Base-by-base conservation (phyloP, 2,797 vertebrate genomes). In the Manis pentadactyla region DNA sequence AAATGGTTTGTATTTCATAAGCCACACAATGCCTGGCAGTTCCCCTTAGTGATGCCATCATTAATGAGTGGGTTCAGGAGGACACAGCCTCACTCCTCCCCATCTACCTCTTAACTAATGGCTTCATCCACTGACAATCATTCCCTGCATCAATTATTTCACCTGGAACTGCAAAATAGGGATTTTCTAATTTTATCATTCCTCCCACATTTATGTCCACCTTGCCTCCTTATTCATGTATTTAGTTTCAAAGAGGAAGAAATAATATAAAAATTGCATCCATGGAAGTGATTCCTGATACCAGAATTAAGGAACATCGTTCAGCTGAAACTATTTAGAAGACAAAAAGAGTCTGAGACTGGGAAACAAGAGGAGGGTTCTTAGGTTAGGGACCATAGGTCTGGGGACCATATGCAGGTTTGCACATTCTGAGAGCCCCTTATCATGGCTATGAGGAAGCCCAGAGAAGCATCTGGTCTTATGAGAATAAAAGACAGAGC, bases 221-320 rank as follows among this genome's bases (percentile, higher is more conserved):
- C 49, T 57, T 23, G 14, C 66, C n/a, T 83, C 17, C 73, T 85
- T 63, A 61, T 12, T 31, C 0, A 57, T 19, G 25, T 81, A 84
- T 34, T 94, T 82, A 81, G 19, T 15, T 82, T 96, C 49, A 53
- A 29, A 42, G 34, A 93, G 68, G 39, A 94, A 92, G 25, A 87
- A 93, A 68, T 5, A 15, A 61, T 64, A 61, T 23, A 39, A n/a
- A 78, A 77, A 51, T 15, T 39, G 15, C 7, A 73, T 25, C 25
- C 10, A 13, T 27, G 12, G 23, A 57, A 73, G 19, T 73, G n/a
- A 27, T 46, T 95, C n/a, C 53, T 73, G 14, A 37, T 27, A n/a
- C 7, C 68, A 42, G 17, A 61, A 74, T 25, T 51, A 61, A 94
- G 42, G n/a, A 94, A 8, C 21, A 55, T 74, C 18, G 68, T 25